Base-by-base conservation (phyloP, 2,113 vertebrate genomes). In the Mormyrus iriodes region DNA sequence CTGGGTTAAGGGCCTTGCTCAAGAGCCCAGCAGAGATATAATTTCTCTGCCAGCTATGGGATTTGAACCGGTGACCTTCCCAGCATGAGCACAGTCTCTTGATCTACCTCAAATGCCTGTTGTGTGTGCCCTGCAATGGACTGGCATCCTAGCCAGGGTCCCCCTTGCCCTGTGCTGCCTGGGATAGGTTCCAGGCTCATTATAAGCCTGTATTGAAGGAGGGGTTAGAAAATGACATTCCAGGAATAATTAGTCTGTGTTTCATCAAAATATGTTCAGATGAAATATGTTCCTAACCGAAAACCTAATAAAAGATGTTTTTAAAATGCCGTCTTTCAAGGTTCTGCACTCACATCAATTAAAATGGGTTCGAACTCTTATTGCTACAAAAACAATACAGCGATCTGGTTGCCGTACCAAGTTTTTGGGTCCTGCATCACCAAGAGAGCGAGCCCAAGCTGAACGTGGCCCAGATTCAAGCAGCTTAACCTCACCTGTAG, bases 401-500 rank as follows among this genome's bases (percentile, higher is more conserved):
- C n/a, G 19, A 27, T 31, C 58, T 3, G 7, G 53, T 88, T 15
- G 55, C 17, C 0, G n/a, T 8, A 51, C n/a, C 13, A 42, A 39
- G 8, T 52, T 88, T 88, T 12, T 42, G 24, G 46, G 49, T 39
- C 73, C 88, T 4, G 39, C 51, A 5, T 89, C 55, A 21, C 35
- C 4, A 27, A 19, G 24, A 48, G n/a, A 42, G 31, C 2, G 39
- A 46, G 19, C 88, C 73, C 69, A 79, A 13, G 35, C 31, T 65
- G 42, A 5, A 46, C 44, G 53, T 85, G 51, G 53, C 89, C 76
- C 46, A 58, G 51, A 65, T 27, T 42, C 73, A 39, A 76, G 53
- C 13, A 49, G 79, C 53, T 88, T 88, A 85, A 85, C 87, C 86
- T 88, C 46, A 88, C 90, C 53, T 88, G 79, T 69, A 17, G 76